phyloP scores from a whole-genome alignment of 2,797 vertebrate species.

The Glyptemys insculpta region DNA sequence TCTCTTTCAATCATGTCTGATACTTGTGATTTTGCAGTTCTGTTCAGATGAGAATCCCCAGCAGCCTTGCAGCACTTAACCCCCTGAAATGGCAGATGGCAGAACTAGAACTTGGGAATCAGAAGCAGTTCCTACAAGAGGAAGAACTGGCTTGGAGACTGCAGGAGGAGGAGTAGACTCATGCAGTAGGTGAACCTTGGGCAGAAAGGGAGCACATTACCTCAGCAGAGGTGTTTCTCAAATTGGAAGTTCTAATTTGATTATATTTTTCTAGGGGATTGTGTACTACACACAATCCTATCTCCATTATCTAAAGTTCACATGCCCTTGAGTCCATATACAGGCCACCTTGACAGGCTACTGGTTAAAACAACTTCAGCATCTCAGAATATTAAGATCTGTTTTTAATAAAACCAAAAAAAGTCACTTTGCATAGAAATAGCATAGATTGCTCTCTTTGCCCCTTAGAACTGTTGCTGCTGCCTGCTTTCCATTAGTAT shows the following conservation, averaged over 20 bases:
- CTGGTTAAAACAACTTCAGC: background rate
- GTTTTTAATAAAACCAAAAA: background rate
- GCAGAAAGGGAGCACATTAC: constrained; percentile 37
- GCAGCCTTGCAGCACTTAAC: background rate
- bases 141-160: constrained; percentile 84
- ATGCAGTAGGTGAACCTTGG: background rate
- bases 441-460: background rate
- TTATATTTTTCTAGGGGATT: background rate
- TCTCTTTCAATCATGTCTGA: no score
- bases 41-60: background rate
- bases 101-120: constrained; percentile 76
- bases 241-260: background rate
- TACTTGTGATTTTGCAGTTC: background rate
- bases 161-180: constrained; percentile 75
- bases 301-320: background rate
- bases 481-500: background rate
- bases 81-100: constrained; percentile 3
- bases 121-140: constrained; percentile 83
- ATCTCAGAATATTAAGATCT: background rate
- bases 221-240: background rate
- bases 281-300: background rate
- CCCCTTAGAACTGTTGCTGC: background rate
- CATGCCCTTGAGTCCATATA: background rate
- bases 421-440: background rate
- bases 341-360: background rate